Base-by-base conservation (phyloP, 2,113 vertebrate genomes). In the Apaloderma vittatum region DNA sequence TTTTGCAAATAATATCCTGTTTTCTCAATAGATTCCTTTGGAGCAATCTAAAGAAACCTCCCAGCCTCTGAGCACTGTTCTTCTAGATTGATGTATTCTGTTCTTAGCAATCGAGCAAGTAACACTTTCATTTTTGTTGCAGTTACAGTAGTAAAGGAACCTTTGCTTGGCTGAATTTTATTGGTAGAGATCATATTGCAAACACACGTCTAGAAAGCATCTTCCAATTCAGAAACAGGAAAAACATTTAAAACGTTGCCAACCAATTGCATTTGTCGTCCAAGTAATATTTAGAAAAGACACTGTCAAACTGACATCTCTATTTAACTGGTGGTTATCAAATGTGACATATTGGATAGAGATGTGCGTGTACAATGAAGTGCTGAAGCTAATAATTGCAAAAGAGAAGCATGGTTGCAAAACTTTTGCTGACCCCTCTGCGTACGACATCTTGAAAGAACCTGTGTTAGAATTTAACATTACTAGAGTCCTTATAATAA, bases 21-120 rank as follows among this genome's bases (percentile, higher is more conserved):
- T 97, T 85, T 80, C 84, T 93, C 78, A 84, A 62, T 49, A 18
- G 80, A 93, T 96, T 90, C 87, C 75, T 87, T 46, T 58, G 34
- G 29, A 24, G 48, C 43, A 92, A 91, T 66, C 49, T 74, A 51
- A 82, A 36, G 61, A 29, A 7, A 15, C 26, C 63, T 82, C 36
- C 37, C 80, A 89, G 65, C 21, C 27, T 52, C 71, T 37, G 37
- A 54, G 74, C 49, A 55, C 26, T 14, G 16, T 37, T 63, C 37
- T 59, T 36, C 29, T 49, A 16, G 27, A 71, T 52, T 71, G 43
- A 29, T 86, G 40, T n/a, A 32, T 18, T 68, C 55, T 74, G 48
- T 61, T 96, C 32, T 10, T 55, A 72, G 22, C 26, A 71, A 58
- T 78, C 7, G 11, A n/a, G 57, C 22, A 52, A 88, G 58, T 36